Base-by-base conservation (phyloP, 2,797 vertebrate species). In the Notolepis coatsorum region DNA sequence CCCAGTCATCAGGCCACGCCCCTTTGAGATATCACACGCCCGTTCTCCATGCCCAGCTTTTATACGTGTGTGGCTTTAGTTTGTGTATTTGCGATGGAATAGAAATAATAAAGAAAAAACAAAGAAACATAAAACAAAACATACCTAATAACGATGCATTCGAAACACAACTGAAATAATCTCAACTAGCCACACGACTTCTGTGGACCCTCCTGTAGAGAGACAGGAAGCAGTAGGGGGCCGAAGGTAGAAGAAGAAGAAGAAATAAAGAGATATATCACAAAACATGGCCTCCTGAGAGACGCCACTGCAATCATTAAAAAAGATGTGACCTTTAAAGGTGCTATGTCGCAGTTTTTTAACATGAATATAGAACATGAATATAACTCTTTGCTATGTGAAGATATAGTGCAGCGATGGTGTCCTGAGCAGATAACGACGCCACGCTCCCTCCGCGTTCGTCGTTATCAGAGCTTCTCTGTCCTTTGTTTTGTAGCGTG, bases 21-120 rank as follows among this genome's bases (percentile, higher is more conserved):
- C 7, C 31, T 62, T 45, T 50, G 61, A 84, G 70, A 77, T 15
- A 5, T 47, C 66, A 60, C 65, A 81, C 57, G 73, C 52, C n/a
- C 52, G 64, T 81, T 65, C 73, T 76, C 65, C 65, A 24, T 50
- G 54, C 53, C 71, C 72, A n/a, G n/a, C 50, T 71, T 62, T 68
- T 58, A 71, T 81, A 69, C 81, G 77, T 73, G 72, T 84, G 71
- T 83, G 73, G 73, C 59, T 77, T 77, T 46, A 50, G 56, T 82
- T 68, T 31, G 65, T 68, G 69, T 67, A 62, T 59, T 62, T 62
- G 60, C 37, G 48, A 63, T 71, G 65, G 72, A 74, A 61, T 63
- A 45, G 48, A 62, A 51, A 28, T 48, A 61, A 46, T 52, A 27
- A 45, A 33, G 15, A 2, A 4, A 18, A 12, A 35, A 45, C n/a